Conservation (phyloP, 2,797 vertebrate genomes). For the Picus viridis region DNA sequence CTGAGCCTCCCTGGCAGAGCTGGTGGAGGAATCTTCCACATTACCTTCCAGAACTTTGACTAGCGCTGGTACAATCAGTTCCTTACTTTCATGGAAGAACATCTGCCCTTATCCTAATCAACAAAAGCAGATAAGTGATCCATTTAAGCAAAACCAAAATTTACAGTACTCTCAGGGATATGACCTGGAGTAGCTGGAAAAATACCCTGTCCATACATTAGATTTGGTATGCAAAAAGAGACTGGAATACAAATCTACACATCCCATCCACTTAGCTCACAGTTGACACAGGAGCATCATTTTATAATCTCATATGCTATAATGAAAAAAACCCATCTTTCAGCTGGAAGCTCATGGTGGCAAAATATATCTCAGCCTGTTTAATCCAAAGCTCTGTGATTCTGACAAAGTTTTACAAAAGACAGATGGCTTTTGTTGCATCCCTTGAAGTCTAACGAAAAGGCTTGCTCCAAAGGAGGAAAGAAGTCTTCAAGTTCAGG, state of each 20-base stretch:
- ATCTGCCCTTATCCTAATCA: not conserved
- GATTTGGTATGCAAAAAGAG: not conserved
- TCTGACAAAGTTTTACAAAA: not conserved
- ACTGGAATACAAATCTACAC: not conserved
- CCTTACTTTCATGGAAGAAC: not conserved
- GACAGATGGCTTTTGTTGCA: not conserved
- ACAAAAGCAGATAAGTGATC: not conserved
- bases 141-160: not conserved
- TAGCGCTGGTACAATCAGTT: not conserved
- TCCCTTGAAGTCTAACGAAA: not conserved
- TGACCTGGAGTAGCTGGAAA: not conserved
- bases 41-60: constrained; percentile 11
- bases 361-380: not conserved
- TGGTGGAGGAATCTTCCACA: not conserved
- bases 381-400: not conserved
- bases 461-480: not conserved
- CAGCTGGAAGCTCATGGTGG: not conserved
- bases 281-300: not conserved
- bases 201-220: not conserved
- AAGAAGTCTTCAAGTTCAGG: not conserved
- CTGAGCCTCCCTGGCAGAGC: constrained; percentile 10
- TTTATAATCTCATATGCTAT: not conserved
- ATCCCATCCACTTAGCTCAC: not conserved
- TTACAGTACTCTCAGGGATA: not conserved
- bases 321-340: not conserved